Base-by-base conservation (phyloP, 2,113 vertebrate genomes). In the Osmerus mordax region DNA sequence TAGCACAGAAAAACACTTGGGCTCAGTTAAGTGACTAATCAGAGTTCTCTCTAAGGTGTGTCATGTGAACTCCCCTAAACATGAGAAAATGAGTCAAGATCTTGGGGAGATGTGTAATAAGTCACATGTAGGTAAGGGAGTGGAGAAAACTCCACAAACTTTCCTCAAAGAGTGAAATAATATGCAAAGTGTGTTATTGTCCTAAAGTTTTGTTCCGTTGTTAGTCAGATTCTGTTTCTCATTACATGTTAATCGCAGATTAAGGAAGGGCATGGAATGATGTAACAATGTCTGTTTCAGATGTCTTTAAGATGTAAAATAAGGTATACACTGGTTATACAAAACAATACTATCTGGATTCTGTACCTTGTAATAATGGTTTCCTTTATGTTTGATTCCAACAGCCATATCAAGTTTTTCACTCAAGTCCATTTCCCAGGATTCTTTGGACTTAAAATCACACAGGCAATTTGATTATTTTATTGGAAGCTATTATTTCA, bases 341-440 rank as follows among this genome's bases (percentile, higher is more conserved):
- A 47, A 47, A 47, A 47, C 41, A 47, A 47, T 47, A 11, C 41
- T 47, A 11, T 47, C 9, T 12, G 41, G 41, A 47, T 2, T 47
- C 16, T 56, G 3, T 80, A 91, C 97, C 96, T 98, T 98, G 87
- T 96, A 97, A 89, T 98, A 98, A 64, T 93, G 89, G 0, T 96
- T 99, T 75, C 97, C 97, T 84, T 98, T 99, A 81, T 93, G 93
- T 85, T 98, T 98, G 65, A 96, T 92, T 13, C 89, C 71, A 3
- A 82, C 88, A 23, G 95, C 91, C 86, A 92, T 88, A 75, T 94
- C 91, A 83, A 98, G 86, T 89, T 99, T 99, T 84, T 98, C 96
- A 53, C 91, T 94, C 84, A 96, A 92, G 80, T 95, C 93, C 96
- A 99, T 98, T 91, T 99, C 96, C 97, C 97, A 99, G 13, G 92